phyloP scores from a whole-genome alignment of 2,113 vertebrate genomes.

The Lagopus muta region DNA sequence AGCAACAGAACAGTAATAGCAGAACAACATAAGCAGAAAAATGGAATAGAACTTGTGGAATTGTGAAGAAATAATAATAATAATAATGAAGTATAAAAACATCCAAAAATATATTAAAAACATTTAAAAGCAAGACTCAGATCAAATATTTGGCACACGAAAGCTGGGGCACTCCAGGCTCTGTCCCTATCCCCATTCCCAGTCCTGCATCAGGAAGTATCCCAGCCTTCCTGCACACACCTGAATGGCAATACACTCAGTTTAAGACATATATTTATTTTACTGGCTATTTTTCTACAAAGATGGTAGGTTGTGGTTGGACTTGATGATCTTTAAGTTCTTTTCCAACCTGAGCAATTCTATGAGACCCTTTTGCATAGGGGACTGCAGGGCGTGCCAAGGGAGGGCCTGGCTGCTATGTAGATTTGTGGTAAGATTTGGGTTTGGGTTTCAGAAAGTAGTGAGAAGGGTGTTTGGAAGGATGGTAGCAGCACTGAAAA shows the following conservation, averaged over 20 bases:
- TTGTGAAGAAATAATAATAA: background rate
- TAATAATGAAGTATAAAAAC: background rate
- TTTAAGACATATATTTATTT: background rate
- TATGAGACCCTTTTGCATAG: fast-evolving
- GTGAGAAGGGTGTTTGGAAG: background rate
- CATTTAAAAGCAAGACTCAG: background rate
- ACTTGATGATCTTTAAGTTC: too few species aligned
- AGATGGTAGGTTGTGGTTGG: background rate
- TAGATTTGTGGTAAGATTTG: background rate
- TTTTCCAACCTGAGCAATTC: too few species aligned
- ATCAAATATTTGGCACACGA: background rate
- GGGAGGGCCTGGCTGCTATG: background rate
- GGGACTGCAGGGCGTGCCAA: background rate
- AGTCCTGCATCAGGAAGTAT: background rate
- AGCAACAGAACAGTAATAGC: too few species aligned
- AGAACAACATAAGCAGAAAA: background rate
- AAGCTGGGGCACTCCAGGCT: background rate
- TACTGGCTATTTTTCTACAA: background rate
- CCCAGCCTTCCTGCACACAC: fast-evolving
- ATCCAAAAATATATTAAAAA: background rate
- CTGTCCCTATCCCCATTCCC: background rate
- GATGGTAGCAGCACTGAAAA: background rate
- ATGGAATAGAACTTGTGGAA: background rate
- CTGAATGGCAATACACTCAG: background rate
- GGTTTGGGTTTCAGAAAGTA: background rate